A percentile compares a stretch with the other conserved stretches of the same genome.
These are phyloP conservation scores for Malurus melanocephalus DNA, from an alignment of 2,113 vertebrate species.

Conservation along the genomic window DNA sequence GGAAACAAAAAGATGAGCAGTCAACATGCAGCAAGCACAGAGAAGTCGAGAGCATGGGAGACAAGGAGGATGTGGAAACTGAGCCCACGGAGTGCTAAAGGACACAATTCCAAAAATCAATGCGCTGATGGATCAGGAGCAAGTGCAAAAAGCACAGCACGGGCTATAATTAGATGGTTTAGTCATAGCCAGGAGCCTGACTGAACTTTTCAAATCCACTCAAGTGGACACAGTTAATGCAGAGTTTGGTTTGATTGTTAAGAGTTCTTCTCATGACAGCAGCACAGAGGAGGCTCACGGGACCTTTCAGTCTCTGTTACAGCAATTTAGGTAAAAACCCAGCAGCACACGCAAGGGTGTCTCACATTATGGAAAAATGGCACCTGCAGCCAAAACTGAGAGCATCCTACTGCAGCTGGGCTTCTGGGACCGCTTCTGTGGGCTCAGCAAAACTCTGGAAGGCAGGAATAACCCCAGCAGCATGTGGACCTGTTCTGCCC, in stretches of 20 bases:
- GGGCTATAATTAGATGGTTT: conserved; percentile 61
- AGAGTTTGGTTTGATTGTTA: neutral
- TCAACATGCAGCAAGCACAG: neutral
- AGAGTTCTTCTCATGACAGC: neutral
- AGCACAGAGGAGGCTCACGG: neutral
- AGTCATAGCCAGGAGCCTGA: conserved; percentile 56
- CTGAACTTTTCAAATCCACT: conserved; percentile 55
- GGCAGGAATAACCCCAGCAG: neutral
- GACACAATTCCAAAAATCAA: conserved; percentile 52
- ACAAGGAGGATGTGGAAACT: conserved; percentile 29
- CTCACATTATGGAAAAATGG: neutral
- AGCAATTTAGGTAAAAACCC: neutral
- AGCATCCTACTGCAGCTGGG: neutral
- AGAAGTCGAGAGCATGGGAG: neutral
- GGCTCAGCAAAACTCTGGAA: neutral
- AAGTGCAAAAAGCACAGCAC: conserved; percentile 48
- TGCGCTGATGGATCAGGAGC: conserved; percentile 43
- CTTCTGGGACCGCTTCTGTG: neutral
- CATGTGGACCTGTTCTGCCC: neutral
- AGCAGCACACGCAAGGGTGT: neutral
- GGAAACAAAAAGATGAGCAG: neutral
- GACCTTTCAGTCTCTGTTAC: neutral
- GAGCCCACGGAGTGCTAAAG: conserved; percentile 24
- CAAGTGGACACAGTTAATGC: conserved; percentile 48
- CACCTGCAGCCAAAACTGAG: neutral